Percentiles rank a stretch among this genome's conserved stretches.
Conservation (phyloP, 2,797 vertebrate species). For the Odontamblyopus rebecca region DNA sequence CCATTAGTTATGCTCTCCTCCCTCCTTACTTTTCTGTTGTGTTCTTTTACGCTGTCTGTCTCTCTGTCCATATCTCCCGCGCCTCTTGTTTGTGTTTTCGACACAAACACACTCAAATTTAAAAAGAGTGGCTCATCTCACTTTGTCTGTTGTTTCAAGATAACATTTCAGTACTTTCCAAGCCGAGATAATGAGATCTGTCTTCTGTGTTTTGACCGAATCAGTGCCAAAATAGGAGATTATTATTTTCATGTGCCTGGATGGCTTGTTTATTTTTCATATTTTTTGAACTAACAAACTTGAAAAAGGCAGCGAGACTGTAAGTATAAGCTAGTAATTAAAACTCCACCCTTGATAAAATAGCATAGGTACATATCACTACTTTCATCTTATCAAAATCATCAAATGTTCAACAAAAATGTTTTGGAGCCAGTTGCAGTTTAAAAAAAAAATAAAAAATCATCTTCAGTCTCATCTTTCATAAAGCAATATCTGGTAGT, state of each 20-base stretch:
- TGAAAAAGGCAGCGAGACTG: slow-evolving; percentile 26
- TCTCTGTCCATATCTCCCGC: slow-evolving; percentile 44
- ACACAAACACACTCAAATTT: slow-evolving; percentile 74
- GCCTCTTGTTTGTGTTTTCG: slow-evolving; percentile 62
- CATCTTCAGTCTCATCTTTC: slow-evolving; percentile 53
- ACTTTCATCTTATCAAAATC: slow-evolving; percentile 61
- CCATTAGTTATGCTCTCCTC: slow-evolving; percentile 84
- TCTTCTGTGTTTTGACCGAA: slow-evolving; percentile 58
- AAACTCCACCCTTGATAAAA: slow-evolving; percentile 43
- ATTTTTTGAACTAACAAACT: slow-evolving; percentile 49
- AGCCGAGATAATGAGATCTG: slow-evolving; percentile 68
- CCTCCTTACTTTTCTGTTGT: slow-evolving; percentile 55
- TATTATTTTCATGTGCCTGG: slow-evolving; percentile 53
- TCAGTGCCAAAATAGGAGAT: slow-evolving; percentile 54
- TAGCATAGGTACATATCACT: slow-evolving; percentile 45
- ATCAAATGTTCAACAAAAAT: slow-evolving; percentile 58
- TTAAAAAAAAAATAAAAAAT: slow-evolving; percentile 20
- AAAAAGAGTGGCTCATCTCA: slow-evolving; percentile 60
- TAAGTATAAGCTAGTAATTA: slow-evolving; percentile 56
- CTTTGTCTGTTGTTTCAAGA: slow-evolving; percentile 70
- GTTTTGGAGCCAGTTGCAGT: slow-evolving; percentile 31
- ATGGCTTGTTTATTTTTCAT: slow-evolving; percentile 60
- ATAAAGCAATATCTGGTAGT: slow-evolving; percentile 59
- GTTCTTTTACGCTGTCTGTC: slow-evolving; percentile 63
- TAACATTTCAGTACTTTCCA: slow-evolving; percentile 55